Conservation (phyloP, 2,797 vertebrate species). For the Cynodonichthys magdalenae region DNA sequence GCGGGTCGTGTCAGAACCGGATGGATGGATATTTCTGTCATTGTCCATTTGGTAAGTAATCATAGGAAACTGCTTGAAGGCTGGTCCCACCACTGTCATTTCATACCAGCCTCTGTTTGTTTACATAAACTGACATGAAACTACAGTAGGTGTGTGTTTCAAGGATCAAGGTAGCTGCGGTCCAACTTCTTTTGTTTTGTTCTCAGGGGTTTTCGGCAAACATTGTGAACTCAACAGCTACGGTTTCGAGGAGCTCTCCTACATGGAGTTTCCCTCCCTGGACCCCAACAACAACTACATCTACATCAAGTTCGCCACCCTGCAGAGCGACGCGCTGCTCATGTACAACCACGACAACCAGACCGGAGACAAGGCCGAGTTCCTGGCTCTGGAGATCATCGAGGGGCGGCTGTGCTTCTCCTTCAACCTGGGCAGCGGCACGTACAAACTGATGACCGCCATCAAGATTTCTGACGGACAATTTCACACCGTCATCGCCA, state of each 20-base stretch:
- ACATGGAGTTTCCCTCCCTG: conserved; percentile 97
- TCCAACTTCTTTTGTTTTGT: conserved; percentile 22
- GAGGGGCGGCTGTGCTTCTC: conserved; percentile 91
- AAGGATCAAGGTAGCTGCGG: too few relatives aligned
- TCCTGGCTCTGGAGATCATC: conserved; percentile 92
- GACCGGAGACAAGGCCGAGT: conserved; percentile 93
- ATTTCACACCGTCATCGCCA: conserved; percentile 96
- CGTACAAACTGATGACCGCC: conserved; percentile 90
- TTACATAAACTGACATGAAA: too few relatives aligned
- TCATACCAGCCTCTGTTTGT: too few relatives aligned
- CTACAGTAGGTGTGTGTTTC: too few relatives aligned
- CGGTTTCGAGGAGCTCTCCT: conserved; percentile 95
- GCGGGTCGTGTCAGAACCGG: conserved; percentile 96
- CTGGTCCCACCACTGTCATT: too few relatives aligned
- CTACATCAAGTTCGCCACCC: conserved; percentile 97
- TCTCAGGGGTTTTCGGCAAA: conserved; percentile 95
- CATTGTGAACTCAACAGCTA: conserved; percentile 98
- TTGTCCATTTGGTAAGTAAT: conserved; percentile 96
- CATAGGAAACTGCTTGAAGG: conserved; percentile 24
- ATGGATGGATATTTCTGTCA: conserved; percentile 96
- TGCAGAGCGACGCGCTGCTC: conserved; percentile 89
- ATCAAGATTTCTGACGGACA: conserved; percentile 94
- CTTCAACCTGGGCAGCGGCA: conserved; percentile 94
- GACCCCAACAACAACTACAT: conserved; percentile 99
- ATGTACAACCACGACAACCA: conserved; percentile 99